Percentiles rank a stretch among this genome's conserved stretches.
phyloP scores from a whole-genome alignment of 2,888 invertebrate genomes.

The Andrena chrysosceles region DNA sequence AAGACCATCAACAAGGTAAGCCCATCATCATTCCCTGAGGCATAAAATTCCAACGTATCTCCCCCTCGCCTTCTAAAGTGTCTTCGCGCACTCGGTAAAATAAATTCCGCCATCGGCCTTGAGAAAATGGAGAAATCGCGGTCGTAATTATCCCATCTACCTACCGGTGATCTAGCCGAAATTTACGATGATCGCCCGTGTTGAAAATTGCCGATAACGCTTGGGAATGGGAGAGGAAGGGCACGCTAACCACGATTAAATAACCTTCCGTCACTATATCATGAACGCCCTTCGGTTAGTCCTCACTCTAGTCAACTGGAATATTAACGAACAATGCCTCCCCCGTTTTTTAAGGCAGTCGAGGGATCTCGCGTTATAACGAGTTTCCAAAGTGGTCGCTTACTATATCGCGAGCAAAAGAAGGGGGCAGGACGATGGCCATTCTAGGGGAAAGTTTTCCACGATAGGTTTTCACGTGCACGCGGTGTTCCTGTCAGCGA shows the following conservation, averaged over 20 bases:
- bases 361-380: conserved; percentile 56
- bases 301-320: conserved; percentile 15
- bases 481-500: conserved; percentile 47
- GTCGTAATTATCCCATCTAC: conserved; percentile 43
- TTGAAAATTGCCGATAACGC: conserved; percentile 30
- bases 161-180: conserved; percentile 10
- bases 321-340: conserved; percentile 28
- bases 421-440: conserved; percentile 5
- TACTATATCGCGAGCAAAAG: conserved; percentile 22
- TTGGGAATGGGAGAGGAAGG: neutral
- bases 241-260: conserved; percentile 41
- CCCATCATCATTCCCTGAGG: conserved; percentile 6
- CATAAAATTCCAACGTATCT: conserved; percentile 23
- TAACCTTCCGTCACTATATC: conserved; percentile 34
- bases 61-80: neutral
- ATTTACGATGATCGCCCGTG: conserved; percentile 42
- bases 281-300: conserved; percentile 21
- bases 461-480: conserved; percentile 42
- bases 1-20: conserved; percentile 25
- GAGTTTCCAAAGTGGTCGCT: conserved; percentile 49
- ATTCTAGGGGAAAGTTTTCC: conserved; percentile 47
- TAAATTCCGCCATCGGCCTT: conserved; percentile 32
- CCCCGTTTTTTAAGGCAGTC: neutral
- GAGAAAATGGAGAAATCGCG: conserved; percentile 47
- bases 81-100: conserved; percentile 6